A percentile compares a stretch with the other conserved stretches of the same genome.
Evolutionary conservation across 2,113 vertebrate species (phyloP).

Genomic region (Chaenocephalus aceratus): DNA sequence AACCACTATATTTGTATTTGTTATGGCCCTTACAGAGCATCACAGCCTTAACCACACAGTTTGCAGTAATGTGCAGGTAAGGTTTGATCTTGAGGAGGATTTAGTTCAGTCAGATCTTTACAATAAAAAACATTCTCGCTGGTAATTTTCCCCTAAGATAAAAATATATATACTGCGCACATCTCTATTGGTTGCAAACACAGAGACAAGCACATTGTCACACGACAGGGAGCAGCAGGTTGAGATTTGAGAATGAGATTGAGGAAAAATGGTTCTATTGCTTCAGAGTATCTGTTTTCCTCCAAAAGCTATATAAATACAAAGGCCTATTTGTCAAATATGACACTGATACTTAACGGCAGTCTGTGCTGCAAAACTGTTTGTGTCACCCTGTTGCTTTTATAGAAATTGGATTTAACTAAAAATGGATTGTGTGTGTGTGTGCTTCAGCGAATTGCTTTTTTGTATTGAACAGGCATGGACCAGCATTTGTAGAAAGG

Average conservation of each 20-base stretch:
- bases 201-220: constrained; percentile 3
- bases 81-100: not conserved
- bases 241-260: constrained; percentile 51
- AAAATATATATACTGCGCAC: not conserved
- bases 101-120: not conserved
- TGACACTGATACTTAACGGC: constrained; percentile 45
- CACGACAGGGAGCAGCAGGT: not conserved
- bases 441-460: not conserved
- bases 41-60: no score
- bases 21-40: not conserved
- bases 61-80: not conserved
- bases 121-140: not conserved
- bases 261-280: constrained; percentile 29
- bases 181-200: not conserved
- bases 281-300: constrained; percentile 18
- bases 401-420: constrained; percentile 27
- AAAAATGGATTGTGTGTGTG: constrained; percentile 15
- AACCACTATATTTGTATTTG: constrained; percentile 3
- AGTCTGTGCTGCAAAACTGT: constrained; percentile 21
- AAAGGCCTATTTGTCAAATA: constrained; percentile 51
- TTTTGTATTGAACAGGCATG: constrained; percentile 9
- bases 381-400: constrained; percentile 23
- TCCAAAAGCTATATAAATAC: constrained; percentile 15
- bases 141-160: not conserved
- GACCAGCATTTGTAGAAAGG: not conserved